A percentile compares a stretch with the other conserved stretches of the same genome.
Evolutionary conservation across 1,140 invertebrate genomes (phyloP).

Genomic region (Stegodyphus mimosarum): DNA sequence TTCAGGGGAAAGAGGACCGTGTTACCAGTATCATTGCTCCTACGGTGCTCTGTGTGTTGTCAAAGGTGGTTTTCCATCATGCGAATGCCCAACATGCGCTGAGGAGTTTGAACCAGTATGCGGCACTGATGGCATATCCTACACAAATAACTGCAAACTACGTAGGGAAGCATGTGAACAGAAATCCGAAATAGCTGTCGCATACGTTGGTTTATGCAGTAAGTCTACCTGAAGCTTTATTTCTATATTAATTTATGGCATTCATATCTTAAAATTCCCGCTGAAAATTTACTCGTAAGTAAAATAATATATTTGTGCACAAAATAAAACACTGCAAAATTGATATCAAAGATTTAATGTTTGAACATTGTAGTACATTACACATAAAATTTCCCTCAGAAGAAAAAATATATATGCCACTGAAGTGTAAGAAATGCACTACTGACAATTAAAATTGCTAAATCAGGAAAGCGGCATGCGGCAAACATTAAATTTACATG

Average conservation of each 20-base stretch:
- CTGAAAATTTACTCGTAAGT: too few relatives aligned
- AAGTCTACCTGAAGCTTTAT: background rate
- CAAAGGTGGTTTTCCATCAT: constrained; percentile 76
- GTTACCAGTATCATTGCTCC: constrained; percentile 77
- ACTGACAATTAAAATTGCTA: too few relatives aligned
- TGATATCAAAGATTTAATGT: too few relatives aligned
- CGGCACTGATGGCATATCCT: constrained; percentile 87
- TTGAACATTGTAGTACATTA: too few relatives aligned
- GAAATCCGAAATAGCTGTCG: constrained; percentile 77
- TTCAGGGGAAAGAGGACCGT: constrained; percentile 71
- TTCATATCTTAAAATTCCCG: too few relatives aligned
- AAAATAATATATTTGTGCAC: too few relatives aligned
- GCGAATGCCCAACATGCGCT: constrained; percentile 86
- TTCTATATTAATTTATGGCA: constrained; percentile 7
- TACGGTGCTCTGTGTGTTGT: constrained; percentile 83
- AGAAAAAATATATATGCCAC: too few relatives aligned
- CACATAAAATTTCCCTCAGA: too few relatives aligned
- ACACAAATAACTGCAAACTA: constrained; percentile 87
- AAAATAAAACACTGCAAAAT: too few relatives aligned
- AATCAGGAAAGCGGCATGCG: too few relatives aligned
- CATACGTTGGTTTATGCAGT: constrained; percentile 87
- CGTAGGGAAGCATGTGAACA: constrained; percentile 82
- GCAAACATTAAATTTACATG: too few relatives aligned
- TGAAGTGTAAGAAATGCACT: too few relatives aligned
- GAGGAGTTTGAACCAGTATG: constrained; percentile 88